A percentile compares a stretch with the other conserved stretches of the same genome.
Evolutionary conservation across 2,888 invertebrate genomes (phyloP).

Genomic region (Agrotis segetum): DNA sequence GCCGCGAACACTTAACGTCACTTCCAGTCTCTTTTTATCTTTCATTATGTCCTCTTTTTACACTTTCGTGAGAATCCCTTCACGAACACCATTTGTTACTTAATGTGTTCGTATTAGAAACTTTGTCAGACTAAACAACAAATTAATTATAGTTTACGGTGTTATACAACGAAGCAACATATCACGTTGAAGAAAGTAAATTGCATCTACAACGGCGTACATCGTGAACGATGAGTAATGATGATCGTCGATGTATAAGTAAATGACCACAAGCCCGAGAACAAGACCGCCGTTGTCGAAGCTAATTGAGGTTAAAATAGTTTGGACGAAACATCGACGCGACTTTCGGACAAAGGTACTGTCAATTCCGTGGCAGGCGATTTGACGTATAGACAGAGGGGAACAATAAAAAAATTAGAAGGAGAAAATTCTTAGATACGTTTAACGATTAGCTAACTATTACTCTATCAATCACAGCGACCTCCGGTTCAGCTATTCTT

Average conservation of each 20-base stretch:
- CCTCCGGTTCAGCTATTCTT: constrained; percentile 3
- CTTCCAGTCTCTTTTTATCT: constrained; percentile 86
- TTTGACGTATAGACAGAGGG: constrained; percentile 69
- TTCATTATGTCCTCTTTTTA: constrained; percentile 78
- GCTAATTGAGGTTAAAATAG: constrained; percentile 85
- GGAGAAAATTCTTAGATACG: constrained; percentile 77
- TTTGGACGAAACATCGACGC: constrained; percentile 80
- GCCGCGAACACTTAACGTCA: constrained; percentile 87
- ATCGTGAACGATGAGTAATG: constrained; percentile 80
- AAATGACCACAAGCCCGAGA: constrained; percentile 82
- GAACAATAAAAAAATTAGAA: constrained; percentile 77
- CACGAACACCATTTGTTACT: constrained; percentile 69
- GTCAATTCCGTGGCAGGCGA: constrained; percentile 77
- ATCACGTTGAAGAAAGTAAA: constrained; percentile 83
- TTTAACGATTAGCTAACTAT: constrained; percentile 71
- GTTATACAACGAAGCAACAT: constrained; percentile 75
- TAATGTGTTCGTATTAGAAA: constrained; percentile 70
- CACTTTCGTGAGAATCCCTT: constrained; percentile 61
- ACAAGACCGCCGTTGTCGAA: constrained; percentile 80
- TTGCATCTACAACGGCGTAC: constrained; percentile 76
- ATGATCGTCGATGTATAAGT: constrained; percentile 82
- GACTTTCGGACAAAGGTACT: constrained; percentile 82
- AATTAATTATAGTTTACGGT: constrained; percentile 75
- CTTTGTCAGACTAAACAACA: constrained; percentile 69
- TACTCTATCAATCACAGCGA: constrained; percentile 63